These are phyloP conservation scores for Thalassaphorura encarpata DNA, from an alignment of 1,140 invertebrate genomes.

Conservation along the genomic window DNA sequence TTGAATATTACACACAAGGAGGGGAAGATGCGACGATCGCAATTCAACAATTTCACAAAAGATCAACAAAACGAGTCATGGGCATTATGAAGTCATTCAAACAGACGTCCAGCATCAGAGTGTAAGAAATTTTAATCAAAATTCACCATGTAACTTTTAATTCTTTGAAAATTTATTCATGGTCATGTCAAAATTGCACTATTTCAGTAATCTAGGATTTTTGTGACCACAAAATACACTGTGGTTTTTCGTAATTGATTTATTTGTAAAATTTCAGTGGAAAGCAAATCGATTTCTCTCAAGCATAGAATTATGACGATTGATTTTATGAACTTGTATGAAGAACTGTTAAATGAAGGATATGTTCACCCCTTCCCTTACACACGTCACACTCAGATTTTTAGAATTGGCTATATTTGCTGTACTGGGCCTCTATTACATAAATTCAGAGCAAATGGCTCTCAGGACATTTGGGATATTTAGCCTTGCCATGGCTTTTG, in stretches of 20 bases:
- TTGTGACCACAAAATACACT: neutral
- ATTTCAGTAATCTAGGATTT: neutral
- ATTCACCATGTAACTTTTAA: neutral
- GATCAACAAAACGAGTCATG: slow-evolving; percentile 11
- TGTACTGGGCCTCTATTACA: neutral
- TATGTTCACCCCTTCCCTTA: slow-evolving; percentile 17
- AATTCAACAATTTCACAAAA: slow-evolving; percentile 19
- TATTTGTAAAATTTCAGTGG: neutral
- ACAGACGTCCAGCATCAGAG: slow-evolving; percentile 14
- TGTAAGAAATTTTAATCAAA: slow-evolving; percentile 4
- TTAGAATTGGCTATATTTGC: neutral
- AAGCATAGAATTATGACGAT: neutral
- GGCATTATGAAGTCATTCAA: slow-evolving; percentile 11
- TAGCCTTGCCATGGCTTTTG: neutral
- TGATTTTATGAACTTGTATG: slow-evolving; percentile 7
- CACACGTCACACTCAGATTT: neutral
- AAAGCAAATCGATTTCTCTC: neutral
- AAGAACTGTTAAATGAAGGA: neutral
- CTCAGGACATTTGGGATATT: neutral
- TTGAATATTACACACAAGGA: slow-evolving; percentile 19
- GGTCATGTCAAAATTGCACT: no score
- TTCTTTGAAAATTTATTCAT: no score
- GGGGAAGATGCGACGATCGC: slow-evolving; percentile 23
- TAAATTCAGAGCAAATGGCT: neutral
- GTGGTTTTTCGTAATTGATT: neutral